Conservation (phyloP, 2,888 invertebrate species). For the Pandemis heparana region DNA sequence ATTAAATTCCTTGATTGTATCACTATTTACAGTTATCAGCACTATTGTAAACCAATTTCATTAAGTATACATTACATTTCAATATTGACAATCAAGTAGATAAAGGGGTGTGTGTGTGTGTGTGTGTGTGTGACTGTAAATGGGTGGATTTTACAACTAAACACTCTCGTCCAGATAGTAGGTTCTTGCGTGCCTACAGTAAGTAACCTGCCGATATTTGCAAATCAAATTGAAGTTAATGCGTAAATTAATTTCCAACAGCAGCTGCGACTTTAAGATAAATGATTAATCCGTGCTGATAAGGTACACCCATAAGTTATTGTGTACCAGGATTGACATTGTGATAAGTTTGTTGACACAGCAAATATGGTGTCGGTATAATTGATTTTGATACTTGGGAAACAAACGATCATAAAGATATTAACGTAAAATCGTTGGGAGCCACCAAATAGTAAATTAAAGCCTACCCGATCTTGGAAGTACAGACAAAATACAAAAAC, state of each 20-base stretch:
- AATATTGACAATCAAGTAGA: too few species aligned
- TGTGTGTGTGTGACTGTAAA: too few species aligned
- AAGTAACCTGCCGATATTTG: constrained; percentile 58
- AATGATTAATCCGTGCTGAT: constrained; percentile 70
- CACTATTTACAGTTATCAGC: too few species aligned
- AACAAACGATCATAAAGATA: background rate
- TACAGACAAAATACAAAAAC: constrained; percentile 16
- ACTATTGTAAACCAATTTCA: too few species aligned
- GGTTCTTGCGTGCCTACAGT: constrained; percentile 30
- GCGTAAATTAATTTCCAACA: constrained; percentile 65
- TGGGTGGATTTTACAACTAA: too few species aligned
- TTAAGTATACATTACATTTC: too few species aligned
- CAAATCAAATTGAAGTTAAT: constrained; percentile 73
- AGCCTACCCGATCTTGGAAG: background rate
- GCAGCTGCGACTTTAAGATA: constrained; percentile 61
- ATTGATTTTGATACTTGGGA: background rate
- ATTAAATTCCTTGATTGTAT: too few species aligned
- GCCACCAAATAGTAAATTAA: background rate
- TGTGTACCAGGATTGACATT: constrained; percentile 56
- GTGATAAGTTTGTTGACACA: constrained; percentile 48
- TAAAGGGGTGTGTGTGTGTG: too few species aligned
- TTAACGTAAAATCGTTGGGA: background rate
- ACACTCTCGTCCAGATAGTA: background rate
- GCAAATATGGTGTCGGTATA: constrained; percentile 7
- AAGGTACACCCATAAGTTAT: constrained; percentile 61